Percentiles rank a stretch among this genome's conserved stretches.
These are phyloP conservation scores for Emydura subglobosa DNA, from an alignment of 2,113 vertebrate genomes.

Conservation along the genomic window DNA sequence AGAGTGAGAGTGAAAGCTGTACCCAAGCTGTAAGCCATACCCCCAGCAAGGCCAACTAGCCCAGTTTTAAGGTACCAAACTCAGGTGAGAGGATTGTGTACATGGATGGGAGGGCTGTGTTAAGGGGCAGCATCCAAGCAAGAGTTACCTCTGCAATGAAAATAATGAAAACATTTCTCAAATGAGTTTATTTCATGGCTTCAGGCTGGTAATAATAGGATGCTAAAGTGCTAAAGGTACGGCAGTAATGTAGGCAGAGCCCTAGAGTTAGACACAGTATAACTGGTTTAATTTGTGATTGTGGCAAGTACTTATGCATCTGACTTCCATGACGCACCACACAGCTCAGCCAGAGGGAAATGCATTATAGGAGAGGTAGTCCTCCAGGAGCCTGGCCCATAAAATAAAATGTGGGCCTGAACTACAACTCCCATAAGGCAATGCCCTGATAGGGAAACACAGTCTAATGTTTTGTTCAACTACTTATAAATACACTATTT, in stretches of 20 bases:
- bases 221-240: not conserved
- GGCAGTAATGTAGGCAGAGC: not conserved
- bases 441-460: not conserved
- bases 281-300: not conserved
- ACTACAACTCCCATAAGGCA: slow-evolving; percentile 44
- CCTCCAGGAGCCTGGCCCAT: not conserved
- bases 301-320: not conserved
- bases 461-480: not conserved
- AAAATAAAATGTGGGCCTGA: not conserved
- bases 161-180: too few relatives aligned
- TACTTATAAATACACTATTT: not conserved
- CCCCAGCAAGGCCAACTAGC: too few relatives aligned
- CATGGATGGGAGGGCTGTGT: too few relatives aligned
- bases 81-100: too few relatives aligned
- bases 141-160: too few relatives aligned
- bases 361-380: not conserved
- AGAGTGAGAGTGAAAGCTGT: too few relatives aligned
- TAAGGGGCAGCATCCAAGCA: too few relatives aligned
- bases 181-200: too few relatives aligned
- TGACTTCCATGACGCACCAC: not conserved
- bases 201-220: too few relatives aligned
- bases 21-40: too few relatives aligned
- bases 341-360: not conserved
- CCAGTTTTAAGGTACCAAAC: too few relatives aligned
- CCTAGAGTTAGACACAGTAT: not conserved